A percentile compares a stretch with the other conserved stretches of the same genome.
phyloP scores from a whole-genome alignment of 1,140 invertebrate genomes.

The Geopemphigus sp. region DNA sequence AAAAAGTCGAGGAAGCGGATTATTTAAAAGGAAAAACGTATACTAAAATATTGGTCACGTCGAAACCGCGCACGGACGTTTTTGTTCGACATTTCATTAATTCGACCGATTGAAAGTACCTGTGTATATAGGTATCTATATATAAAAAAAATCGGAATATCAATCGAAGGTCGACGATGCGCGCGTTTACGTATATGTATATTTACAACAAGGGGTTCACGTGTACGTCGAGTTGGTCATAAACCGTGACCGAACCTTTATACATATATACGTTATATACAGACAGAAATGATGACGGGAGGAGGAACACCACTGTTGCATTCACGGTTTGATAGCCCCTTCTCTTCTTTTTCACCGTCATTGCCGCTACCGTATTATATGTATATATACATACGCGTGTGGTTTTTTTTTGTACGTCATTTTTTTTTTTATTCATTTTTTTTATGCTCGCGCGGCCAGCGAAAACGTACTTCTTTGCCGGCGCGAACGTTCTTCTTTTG shows the following conservation, averaged over 20 bases:
- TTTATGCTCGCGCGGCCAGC: neutral
- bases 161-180: slow-evolving; percentile 37
- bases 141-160: neutral
- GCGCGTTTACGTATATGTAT: slow-evolving; percentile 1
- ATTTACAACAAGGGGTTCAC: slow-evolving; percentile 12
- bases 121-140: no score
- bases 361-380: neutral
- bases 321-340: slow-evolving; percentile 31
- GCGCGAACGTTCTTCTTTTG: slow-evolving; percentile 22
- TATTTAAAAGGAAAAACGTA: no score
- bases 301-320: slow-evolving; percentile 37
- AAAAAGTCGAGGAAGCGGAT: no score
- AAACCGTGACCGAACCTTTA: slow-evolving; percentile 35
- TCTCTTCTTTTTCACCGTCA: no score
- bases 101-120: neutral
- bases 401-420: slow-evolving; percentile 8
- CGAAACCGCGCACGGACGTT: neutral
- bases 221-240: slow-evolving; percentile 22
- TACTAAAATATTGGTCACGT: no score
- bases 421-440: slow-evolving; percentile 15
- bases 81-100: neutral
- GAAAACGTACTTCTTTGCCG: slow-evolving; percentile 13
- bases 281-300: neutral
- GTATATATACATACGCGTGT: neutral
- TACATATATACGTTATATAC: neutral